These are phyloP conservation scores for Pollimyrus isidori DNA, from an alignment of 2,113 vertebrate species.

Conservation along the genomic window DNA sequence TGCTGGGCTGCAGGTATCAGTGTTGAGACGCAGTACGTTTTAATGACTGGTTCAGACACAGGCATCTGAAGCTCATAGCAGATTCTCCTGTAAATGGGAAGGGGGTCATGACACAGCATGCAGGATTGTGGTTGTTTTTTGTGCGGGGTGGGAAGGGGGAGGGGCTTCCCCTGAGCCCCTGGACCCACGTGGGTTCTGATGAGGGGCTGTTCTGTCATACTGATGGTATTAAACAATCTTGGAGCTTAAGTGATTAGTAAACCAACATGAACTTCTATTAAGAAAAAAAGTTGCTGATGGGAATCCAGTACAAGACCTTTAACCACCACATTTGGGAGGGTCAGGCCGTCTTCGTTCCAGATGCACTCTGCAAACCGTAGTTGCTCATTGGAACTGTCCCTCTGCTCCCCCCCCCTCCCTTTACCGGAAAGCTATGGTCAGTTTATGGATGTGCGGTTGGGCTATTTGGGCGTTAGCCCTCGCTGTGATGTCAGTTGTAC, in stretches of 20 bases:
- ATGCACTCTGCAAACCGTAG: neutral
- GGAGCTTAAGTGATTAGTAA: neutral
- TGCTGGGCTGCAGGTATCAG: neutral
- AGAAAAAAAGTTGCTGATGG: neutral
- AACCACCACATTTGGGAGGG: neutral
- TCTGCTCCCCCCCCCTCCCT: neutral
- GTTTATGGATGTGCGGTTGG: neutral
- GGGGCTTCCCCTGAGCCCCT: neutral
- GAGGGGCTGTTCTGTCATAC: neutral
- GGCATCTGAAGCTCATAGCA: neutral
- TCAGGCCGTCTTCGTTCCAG: neutral
- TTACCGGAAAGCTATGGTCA: neutral
- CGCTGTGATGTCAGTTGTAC: neutral
- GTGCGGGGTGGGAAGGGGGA: neutral
- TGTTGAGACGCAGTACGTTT: neutral
- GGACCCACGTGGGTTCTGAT: neutral
- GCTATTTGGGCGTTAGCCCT: neutral
- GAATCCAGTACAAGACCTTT: neutral
- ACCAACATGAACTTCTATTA: neutral
- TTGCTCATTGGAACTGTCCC: neutral
- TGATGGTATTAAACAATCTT: neutral
- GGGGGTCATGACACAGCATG: neutral
- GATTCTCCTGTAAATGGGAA: neutral
- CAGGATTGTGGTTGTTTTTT: too few species aligned
- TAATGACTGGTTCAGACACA: neutral